phyloP scores from a whole-genome alignment of 2,797 vertebrate species.

The Lutjanus campechanus region DNA sequence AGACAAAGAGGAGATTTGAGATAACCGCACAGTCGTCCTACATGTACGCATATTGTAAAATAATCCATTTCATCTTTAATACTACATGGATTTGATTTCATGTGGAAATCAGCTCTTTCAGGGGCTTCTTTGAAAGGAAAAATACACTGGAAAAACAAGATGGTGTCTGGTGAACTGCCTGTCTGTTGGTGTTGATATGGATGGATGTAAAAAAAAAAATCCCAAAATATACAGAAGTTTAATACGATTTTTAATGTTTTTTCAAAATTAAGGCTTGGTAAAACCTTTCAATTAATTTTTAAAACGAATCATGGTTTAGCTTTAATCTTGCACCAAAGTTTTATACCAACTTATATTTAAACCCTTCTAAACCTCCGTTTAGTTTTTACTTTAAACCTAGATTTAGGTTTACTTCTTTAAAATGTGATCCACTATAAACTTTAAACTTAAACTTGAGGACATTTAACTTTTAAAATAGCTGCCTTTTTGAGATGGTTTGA shows the following conservation, averaged over 20 bases:
- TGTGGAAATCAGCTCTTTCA: constrained; percentile 8
- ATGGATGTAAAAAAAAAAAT: constrained; percentile 7
- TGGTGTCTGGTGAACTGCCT: constrained; percentile 25
- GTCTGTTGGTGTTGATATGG: constrained; percentile 11
- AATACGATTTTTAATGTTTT: constrained; percentile 7
- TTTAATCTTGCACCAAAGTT: no score
- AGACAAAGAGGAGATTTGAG: constrained; percentile 54
- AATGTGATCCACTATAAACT: no score
- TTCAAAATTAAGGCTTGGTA: no score
- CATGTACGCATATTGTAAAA: constrained; percentile 46
- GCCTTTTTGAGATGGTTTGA: no score
- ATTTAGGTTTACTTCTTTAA: no score
- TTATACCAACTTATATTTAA: no score
- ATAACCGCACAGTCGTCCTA: constrained; percentile 47
- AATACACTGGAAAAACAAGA: constrained; percentile 23
- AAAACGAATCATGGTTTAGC: no score
- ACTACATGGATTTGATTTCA: constrained; percentile 36
- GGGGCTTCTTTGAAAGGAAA: constrained; percentile 13
- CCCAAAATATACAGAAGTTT: constrained; percentile 1
- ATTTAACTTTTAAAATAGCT: no score
- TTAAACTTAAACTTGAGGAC: no score
- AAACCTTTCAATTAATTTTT: no score
- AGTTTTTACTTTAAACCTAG: no score
- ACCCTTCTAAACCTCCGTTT: no score
- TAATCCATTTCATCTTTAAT: constrained; percentile 57